phyloP scores from a whole-genome alignment of 2,888 invertebrate species.

The Agrilus mali region DNA sequence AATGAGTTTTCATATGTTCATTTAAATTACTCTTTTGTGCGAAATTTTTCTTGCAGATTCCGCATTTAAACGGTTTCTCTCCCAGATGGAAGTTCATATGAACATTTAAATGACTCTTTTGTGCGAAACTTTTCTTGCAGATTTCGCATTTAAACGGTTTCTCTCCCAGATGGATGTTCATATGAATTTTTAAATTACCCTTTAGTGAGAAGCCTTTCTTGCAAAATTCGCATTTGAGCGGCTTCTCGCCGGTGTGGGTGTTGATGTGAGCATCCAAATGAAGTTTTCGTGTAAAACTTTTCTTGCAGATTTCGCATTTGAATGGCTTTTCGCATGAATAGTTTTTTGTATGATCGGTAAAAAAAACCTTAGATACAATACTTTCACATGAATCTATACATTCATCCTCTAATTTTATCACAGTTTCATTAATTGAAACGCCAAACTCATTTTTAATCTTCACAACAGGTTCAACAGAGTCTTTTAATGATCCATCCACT shows the following conservation, averaged over 20 bases:
- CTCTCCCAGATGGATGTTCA: conserved; percentile 27
- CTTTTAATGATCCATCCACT: too few relatives aligned
- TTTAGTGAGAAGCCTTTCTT: conserved; percentile 13
- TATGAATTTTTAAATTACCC: conserved; percentile 13
- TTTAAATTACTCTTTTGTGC: too few relatives aligned
- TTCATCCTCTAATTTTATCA: too few relatives aligned
- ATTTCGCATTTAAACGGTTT: conserved; percentile 36
- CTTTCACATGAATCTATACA: too few relatives aligned
- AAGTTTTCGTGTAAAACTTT: conserved; percentile 1
- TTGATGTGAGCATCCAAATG: conserved; percentile 3
- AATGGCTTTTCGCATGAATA: conserved; percentile 3
- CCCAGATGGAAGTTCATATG: conserved; percentile 36
- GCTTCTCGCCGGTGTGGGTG: conserved; percentile 4
- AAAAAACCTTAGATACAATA: too few relatives aligned
- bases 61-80: conserved; percentile 10
- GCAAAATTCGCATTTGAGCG: conserved; percentile 13
- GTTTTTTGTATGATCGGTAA: conserved; percentile 8
- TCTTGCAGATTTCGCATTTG: conserved; percentile 6
- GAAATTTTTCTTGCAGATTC: too few relatives aligned
- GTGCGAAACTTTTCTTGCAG: conserved; percentile 22
- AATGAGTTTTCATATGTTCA: too few relatives aligned
- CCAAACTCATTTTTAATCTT: too few relatives aligned
- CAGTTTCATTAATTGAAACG: too few relatives aligned
- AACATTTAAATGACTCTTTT: conserved; percentile 32
- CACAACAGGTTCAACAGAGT: too few relatives aligned